A percentile compares a stretch with the other conserved stretches of the same genome.
These are phyloP conservation scores for Wiebesia pumilae DNA, from an alignment of 1,140 invertebrate species.

Conservation along the genomic window DNA sequence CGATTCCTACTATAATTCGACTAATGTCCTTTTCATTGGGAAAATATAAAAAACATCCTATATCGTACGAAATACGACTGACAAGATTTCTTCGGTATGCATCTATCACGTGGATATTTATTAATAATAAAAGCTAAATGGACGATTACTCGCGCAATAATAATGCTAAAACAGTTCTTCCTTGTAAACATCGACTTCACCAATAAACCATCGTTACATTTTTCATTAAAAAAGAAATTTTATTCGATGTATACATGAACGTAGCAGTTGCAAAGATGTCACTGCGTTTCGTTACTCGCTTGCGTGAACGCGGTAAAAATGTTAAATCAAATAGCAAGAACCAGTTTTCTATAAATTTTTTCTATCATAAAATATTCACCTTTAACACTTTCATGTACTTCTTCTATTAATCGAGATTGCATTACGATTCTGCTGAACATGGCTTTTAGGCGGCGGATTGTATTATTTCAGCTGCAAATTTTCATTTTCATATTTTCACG, in stretches of 20 bases:
- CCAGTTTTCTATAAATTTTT: neutral
- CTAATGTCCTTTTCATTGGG: neutral
- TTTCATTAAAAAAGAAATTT: neutral
- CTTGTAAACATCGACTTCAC: neutral
- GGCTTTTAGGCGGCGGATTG: neutral
- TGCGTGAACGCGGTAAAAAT: neutral
- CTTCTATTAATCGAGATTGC: neutral
- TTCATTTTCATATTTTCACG: neutral
- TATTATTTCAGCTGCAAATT: neutral
- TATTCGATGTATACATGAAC: neutral
- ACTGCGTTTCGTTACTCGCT: neutral
- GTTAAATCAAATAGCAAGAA: neutral
- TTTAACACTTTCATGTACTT: neutral
- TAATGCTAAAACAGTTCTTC: no score
- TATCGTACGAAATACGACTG: no score
- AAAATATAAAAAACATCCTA: neutral
- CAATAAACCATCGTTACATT: neutral
- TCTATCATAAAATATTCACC: neutral
- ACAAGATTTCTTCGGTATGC: no score
- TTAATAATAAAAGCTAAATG: no score
- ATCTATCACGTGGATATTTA: no score
- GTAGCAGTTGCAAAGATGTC: neutral
- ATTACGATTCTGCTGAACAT: neutral
- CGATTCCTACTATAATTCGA: neutral
- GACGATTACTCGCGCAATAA: no score